phyloP scores from a whole-genome alignment of 1,140 invertebrate species.

The Nautilus pompilius region DNA sequence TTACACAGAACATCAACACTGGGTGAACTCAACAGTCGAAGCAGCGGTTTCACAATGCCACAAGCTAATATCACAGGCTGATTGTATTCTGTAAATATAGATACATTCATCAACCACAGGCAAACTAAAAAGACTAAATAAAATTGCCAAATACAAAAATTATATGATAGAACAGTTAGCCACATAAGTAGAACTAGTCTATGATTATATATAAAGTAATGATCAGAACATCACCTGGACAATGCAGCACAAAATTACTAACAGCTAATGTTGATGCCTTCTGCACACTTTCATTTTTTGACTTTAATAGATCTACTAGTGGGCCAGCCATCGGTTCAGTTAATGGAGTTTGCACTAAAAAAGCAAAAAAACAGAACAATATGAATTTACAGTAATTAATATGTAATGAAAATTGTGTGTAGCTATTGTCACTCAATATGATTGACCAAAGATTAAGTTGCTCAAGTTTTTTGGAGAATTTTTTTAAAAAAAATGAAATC shows the following conservation, averaged over 20 bases:
- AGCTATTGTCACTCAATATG: too few relatives aligned
- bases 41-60: conserved; percentile 25
- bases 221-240: conserved; percentile 14
- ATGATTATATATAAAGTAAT: neutral
- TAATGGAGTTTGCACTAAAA: conserved; percentile 31
- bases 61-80: conserved; percentile 23
- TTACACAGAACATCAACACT: conserved; percentile 44
- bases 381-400: neutral
- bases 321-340: conserved; percentile 22
- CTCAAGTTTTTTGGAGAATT: too few relatives aligned
- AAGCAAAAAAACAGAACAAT: neutral
- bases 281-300: conserved; percentile 26
- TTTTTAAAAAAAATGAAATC: too few relatives aligned
- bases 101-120: too few relatives aligned
- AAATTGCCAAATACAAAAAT: too few relatives aligned
- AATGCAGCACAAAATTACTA: conserved; percentile 34
- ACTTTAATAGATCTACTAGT: conserved; percentile 30
- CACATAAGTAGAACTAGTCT: too few relatives aligned
- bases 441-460: too few relatives aligned
- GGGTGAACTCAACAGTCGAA: conserved; percentile 27
- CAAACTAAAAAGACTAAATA: too few relatives aligned
- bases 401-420: neutral
- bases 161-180: too few relatives aligned
- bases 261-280: conserved; percentile 33
- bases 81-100: conserved; percentile 32